Conservation (phyloP, 2,113 vertebrate genomes). For the Hyperopisus bebe region DNA sequence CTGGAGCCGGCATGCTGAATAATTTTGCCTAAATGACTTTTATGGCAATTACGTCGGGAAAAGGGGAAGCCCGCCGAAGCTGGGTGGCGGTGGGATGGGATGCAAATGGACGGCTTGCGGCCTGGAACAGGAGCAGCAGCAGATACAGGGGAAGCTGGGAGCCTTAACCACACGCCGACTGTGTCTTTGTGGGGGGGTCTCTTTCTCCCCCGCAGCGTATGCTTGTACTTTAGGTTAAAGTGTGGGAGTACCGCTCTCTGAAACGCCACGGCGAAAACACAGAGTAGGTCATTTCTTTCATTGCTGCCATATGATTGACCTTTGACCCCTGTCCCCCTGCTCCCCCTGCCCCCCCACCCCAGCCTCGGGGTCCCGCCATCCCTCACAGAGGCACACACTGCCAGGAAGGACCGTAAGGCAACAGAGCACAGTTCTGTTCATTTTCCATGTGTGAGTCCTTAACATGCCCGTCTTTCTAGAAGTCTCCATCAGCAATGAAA, state of each 20-base stretch:
- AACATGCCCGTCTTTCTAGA: not conserved
- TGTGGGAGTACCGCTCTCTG: not conserved
- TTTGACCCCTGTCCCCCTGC: not conserved
- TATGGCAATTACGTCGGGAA: slow-evolving; percentile 52
- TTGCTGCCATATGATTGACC: slow-evolving; percentile 17
- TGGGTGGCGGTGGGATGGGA: slow-evolving; percentile 46
- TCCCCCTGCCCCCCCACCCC: not conserved
- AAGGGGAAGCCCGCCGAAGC: slow-evolving; percentile 33
- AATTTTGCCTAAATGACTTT: slow-evolving; percentile 57
- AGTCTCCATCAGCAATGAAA: not conserved
- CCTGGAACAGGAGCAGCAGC: slow-evolving; percentile 45
- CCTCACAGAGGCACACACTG: not conserved
- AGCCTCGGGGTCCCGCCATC: not conserved
- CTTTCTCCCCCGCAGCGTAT: slow-evolving; percentile 10
- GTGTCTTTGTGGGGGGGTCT: slow-evolving; percentile 35
- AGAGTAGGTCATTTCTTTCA: slow-evolving; percentile 6
- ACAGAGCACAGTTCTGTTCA: not conserved
- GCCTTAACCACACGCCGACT: slow-evolving; percentile 37
- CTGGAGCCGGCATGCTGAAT: slow-evolving; percentile 42
- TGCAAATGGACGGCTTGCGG: slow-evolving; percentile 55
- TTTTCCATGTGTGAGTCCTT: not conserved
- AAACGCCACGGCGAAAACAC: not conserved
- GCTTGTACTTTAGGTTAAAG: not conserved
- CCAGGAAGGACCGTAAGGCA: not conserved
- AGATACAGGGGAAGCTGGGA: slow-evolving; percentile 38